A percentile compares a stretch with the other conserved stretches of the same genome.
phyloP scores from a whole-genome alignment of 35 echinoderm and acorn worm genomes.

The Eucidaris tribuloides region DNA sequence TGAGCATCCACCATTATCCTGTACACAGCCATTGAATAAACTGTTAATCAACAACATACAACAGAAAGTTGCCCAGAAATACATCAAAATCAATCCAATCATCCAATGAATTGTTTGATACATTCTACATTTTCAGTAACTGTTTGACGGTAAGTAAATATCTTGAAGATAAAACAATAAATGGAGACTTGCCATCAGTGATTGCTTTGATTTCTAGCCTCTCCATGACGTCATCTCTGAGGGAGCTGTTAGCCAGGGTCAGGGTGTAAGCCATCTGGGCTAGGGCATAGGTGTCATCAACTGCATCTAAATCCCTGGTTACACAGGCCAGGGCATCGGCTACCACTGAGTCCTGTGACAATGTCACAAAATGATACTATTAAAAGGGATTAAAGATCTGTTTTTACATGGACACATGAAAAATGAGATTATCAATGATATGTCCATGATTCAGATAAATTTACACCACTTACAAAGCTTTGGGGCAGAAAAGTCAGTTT shows the following conservation, averaged over 20 bases:
- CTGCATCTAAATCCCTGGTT: constrained; percentile 26
- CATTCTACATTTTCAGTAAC: no score
- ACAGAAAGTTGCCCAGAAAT: no score
- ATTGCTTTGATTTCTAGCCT: constrained; percentile 50
- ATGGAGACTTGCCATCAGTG: constrained; percentile 40
- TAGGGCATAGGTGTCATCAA: constrained; percentile 67
- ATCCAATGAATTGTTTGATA: no score
- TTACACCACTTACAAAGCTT: no score
- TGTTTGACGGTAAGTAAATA: background rate
- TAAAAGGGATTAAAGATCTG: background rate
- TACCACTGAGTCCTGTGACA: constrained; percentile 46
- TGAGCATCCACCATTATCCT: no score
- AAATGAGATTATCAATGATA: no score
- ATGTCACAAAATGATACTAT: background rate
- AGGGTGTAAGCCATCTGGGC: constrained; percentile 90
- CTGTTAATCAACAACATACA: no score
- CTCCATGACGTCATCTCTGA: constrained; percentile 32
- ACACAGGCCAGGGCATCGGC: constrained; percentile 50
- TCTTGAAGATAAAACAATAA: background rate
- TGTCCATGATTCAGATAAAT: no score
- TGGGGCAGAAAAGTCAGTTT: no score
- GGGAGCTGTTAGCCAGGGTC: constrained; percentile 42
- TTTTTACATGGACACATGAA: no score
- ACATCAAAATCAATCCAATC: no score
- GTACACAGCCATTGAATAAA: no score